phyloP scores from a whole-genome alignment of 92 coral and sea anemone genomes.

The Porites evermanni region DNA sequence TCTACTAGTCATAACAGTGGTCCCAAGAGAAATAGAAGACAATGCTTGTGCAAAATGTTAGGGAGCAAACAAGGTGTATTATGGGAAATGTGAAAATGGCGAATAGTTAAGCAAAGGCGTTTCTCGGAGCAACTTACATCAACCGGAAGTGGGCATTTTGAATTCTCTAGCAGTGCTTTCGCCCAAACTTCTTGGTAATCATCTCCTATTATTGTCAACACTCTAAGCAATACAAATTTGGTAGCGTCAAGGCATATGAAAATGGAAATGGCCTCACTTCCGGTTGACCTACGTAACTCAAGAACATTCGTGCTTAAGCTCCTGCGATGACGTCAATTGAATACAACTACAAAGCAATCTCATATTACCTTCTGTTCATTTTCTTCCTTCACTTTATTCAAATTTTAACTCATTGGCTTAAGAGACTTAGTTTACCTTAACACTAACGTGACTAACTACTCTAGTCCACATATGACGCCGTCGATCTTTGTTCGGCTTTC shows the following conservation, averaged over 20 bases:
- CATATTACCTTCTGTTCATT: not conserved
- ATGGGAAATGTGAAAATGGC: too few relatives aligned
- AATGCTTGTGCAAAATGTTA: too few relatives aligned
- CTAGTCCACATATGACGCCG: not conserved
- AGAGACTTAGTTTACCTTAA: not conserved
- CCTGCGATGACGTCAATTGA: not conserved
- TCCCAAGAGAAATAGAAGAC: too few relatives aligned
- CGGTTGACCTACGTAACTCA: not conserved
- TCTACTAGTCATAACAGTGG: not conserved
- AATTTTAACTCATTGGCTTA: not conserved
- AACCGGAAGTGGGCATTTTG: too few relatives aligned
- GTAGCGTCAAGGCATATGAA: too few relatives aligned
- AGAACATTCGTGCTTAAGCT: not conserved
- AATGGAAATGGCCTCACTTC: too few relatives aligned
- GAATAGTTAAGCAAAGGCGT: not conserved
- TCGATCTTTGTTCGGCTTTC: not conserved
- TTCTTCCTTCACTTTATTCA: not conserved
- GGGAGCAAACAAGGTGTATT: too few relatives aligned
- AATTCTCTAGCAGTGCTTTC: too few relatives aligned
- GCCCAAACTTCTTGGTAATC: too few relatives aligned
- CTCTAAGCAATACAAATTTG: too few relatives aligned
- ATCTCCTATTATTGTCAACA: not conserved
- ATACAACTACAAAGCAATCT: not conserved
- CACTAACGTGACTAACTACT: not conserved
- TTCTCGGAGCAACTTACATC: too few relatives aligned